These are phyloP conservation scores for Parasteatoda lunata DNA, from an alignment of 2,888 invertebrate species.

Conservation along the genomic window DNA sequence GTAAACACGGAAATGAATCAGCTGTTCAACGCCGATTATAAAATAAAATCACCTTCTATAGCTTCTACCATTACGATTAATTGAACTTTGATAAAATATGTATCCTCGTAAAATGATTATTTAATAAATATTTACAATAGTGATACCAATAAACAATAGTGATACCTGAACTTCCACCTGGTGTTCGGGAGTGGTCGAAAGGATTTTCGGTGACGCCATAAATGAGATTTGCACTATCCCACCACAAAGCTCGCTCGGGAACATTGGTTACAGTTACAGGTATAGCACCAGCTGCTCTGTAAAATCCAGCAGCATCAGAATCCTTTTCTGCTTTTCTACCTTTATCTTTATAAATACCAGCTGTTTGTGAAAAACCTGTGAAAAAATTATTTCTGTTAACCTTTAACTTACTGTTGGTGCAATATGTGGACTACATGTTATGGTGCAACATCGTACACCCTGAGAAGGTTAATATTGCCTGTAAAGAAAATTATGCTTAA, in stretches of 20 bases:
- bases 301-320: conserved; percentile 80
- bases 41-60: too few species aligned
- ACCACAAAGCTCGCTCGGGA: conserved; percentile 80
- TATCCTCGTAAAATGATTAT: too few species aligned
- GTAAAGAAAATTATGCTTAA: too few species aligned
- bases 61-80: too few species aligned
- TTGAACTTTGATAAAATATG: too few species aligned
- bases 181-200: conserved; percentile 82
- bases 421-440: too few species aligned
- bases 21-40: too few species aligned
- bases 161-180: conserved; percentile 92
- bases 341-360: conserved; percentile 71
- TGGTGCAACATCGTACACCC: too few species aligned
- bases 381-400: background rate
- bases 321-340: conserved; percentile 80
- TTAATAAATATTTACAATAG: too few species aligned
- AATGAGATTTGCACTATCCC: conserved; percentile 87
- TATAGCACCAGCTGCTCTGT: conserved; percentile 84
- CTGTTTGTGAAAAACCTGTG: conserved; percentile 10
- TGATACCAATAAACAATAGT: conserved; percentile 80
- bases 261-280: conserved; percentile 79
- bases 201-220: conserved; percentile 88
- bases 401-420: too few species aligned
- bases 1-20: too few species aligned
- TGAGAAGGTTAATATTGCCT: too few species aligned